These are phyloP conservation scores for Sphinx pinastri DNA, from an alignment of 2,888 invertebrate genomes.

Conservation along the genomic window DNA sequence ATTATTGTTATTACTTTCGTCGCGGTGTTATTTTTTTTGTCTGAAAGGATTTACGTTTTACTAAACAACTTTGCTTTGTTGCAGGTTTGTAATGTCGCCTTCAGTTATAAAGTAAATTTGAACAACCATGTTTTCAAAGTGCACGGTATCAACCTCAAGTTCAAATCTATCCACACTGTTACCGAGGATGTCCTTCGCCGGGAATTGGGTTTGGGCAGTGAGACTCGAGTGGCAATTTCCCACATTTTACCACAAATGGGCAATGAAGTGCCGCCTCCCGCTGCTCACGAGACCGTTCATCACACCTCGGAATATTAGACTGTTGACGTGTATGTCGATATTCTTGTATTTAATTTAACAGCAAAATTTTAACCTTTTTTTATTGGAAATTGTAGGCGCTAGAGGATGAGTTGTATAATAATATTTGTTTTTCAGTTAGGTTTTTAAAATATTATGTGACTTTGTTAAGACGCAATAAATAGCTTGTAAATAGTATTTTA, in stretches of 20 bases:
- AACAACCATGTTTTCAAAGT: slow-evolving; percentile 80
- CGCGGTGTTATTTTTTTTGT: background rate
- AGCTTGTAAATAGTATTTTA: background rate
- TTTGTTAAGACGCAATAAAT: slow-evolving; percentile 14
- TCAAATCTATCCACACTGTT: slow-evolving; percentile 78
- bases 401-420: background rate
- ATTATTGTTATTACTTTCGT: background rate
- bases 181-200: slow-evolving; percentile 73
- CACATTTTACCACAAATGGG: slow-evolving; percentile 69
- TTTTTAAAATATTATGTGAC: slow-evolving; percentile 1
- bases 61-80: slow-evolving; percentile 32
- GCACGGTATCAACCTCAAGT: slow-evolving; percentile 78
- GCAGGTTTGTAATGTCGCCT: slow-evolving; percentile 79
- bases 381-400: background rate
- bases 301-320: slow-evolving; percentile 37
- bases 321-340: background rate
- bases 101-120: slow-evolving; percentile 80
- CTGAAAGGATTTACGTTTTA: background rate
- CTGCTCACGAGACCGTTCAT: slow-evolving; percentile 67
- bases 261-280: slow-evolving; percentile 62
- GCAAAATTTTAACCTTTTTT: background rate
- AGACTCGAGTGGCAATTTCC: slow-evolving; percentile 62
- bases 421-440: background rate
- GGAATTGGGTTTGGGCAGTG: slow-evolving; percentile 68
- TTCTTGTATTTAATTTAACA: background rate